These are phyloP conservation scores for Gopherus flavomarginatus DNA, from an alignment of 2,113 vertebrate species.

Conservation along the genomic window DNA sequence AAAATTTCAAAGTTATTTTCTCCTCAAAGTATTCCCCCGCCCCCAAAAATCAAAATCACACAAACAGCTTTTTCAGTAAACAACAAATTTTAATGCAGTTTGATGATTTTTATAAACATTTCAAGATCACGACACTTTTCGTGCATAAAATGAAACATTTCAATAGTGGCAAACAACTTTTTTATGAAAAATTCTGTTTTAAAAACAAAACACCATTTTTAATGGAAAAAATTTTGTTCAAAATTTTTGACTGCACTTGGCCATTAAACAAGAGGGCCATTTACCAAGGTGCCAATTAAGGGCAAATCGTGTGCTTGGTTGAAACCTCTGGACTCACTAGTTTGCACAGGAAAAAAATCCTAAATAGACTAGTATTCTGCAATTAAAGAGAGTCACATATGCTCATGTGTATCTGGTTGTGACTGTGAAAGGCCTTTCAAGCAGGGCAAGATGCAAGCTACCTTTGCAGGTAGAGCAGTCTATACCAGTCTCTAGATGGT, in stretches of 20 bases:
- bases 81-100: not conserved
- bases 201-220: not conserved
- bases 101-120: not conserved
- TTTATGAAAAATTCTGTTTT: not conserved
- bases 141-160: not conserved
- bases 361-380: too few relatives aligned
- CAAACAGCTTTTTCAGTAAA: not conserved
- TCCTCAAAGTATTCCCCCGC: not conserved
- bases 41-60: not conserved
- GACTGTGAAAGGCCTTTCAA: not conserved
- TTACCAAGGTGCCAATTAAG: not conserved
- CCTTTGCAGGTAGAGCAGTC: not conserved
- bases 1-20: slow-evolving; percentile 42
- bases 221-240: not conserved
- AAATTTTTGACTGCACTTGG: not conserved
- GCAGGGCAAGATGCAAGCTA: not conserved
- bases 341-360: too few relatives aligned
- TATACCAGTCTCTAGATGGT: not conserved
- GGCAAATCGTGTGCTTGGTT: too few relatives aligned
- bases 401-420: too few relatives aligned
- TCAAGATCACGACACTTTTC: not conserved
- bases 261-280: not conserved
- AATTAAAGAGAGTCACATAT: too few relatives aligned
- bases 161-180: not conserved
- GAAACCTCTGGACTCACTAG: too few relatives aligned